A percentile compares a stretch with the other conserved stretches of the same genome.
phyloP scores from a whole-genome alignment of 2,113 vertebrate species.

The Callaeas wilsoni region DNA sequence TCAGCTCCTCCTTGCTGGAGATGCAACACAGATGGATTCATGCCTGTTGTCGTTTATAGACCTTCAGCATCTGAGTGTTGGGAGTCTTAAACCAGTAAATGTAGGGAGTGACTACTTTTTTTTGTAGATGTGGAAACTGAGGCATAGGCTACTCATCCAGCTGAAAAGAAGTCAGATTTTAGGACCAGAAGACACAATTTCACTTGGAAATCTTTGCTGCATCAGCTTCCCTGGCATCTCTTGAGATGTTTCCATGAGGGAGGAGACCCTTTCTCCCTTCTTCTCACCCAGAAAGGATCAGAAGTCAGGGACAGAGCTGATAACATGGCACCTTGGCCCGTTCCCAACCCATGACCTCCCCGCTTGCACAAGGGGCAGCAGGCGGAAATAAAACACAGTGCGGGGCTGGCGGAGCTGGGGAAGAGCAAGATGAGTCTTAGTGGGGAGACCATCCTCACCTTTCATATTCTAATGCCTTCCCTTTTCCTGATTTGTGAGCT shows the following conservation, averaged over 20 bases:
- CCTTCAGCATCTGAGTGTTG: not conserved
- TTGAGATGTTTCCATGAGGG: not conserved
- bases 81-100: not conserved
- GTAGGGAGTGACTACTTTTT: not conserved
- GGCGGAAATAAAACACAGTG: not conserved
- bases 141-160: not conserved
- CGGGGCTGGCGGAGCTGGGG: not conserved
- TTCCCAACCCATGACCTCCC: not conserved
- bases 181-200: not conserved
- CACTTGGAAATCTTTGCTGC: not conserved
- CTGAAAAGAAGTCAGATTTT: not conserved
- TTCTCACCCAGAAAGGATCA: not conserved
- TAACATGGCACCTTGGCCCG: fast-evolving
- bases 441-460: slow-evolving; percentile 58
- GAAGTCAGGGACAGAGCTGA: not conserved
- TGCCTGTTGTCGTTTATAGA: not conserved
- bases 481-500: slow-evolving; percentile 67
- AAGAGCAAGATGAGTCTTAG: slow-evolving; percentile 12
- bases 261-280: not conserved
- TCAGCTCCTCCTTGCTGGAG: not conserved
- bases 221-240: not conserved
- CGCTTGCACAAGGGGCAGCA: not conserved
- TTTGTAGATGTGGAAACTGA: not conserved
- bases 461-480: slow-evolving; percentile 69
- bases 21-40: not conserved